Percentiles rank a stretch among this genome's conserved stretches.
Conservation (phyloP, 2,888 invertebrate genomes). For the Hermodice carunculata region DNA sequence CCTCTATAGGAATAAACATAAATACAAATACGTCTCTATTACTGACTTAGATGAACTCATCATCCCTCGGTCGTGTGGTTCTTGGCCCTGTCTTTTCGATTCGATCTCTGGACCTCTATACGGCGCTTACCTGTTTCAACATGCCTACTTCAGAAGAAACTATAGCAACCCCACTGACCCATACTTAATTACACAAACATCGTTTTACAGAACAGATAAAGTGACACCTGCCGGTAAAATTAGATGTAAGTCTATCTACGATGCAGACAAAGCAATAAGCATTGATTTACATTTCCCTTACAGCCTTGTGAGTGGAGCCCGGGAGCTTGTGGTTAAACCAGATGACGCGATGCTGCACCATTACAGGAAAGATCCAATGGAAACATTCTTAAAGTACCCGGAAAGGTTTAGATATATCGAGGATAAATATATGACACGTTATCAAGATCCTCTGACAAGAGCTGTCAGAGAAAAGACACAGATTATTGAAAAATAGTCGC, state of each 20-base stretch:
- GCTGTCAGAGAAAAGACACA: no score
- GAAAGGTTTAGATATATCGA: slow-evolving; percentile 24
- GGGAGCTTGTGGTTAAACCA: slow-evolving; percentile 30
- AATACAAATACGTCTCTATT: slow-evolving; percentile 27
- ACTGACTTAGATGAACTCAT: slow-evolving; percentile 36
- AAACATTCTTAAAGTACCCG: slow-evolving; percentile 22
- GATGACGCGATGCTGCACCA: slow-evolving; percentile 34
- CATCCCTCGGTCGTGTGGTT: slow-evolving; percentile 18
- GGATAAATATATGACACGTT: slow-evolving; percentile 30
- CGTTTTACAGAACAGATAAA: slow-evolving; percentile 30
- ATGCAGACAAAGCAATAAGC: slow-evolving; percentile 14
- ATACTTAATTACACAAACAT: slow-evolving; percentile 27
- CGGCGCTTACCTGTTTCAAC: slow-evolving; percentile 37
- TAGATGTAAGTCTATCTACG: slow-evolving; percentile 39
- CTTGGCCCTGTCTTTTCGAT: slow-evolving; percentile 24
- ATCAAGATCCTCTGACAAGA: no score
- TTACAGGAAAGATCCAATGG: slow-evolving; percentile 31
- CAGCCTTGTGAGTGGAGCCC: slow-evolving; percentile 11
- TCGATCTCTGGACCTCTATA: slow-evolving; percentile 17
- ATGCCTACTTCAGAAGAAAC: slow-evolving; percentile 35
- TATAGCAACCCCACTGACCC: neutral
- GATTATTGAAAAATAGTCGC: no score
- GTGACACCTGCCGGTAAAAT: slow-evolving; percentile 34
- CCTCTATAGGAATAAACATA: slow-evolving; percentile 28
- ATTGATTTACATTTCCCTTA: slow-evolving; percentile 38